These are phyloP conservation scores for Isoperla grammatica DNA, from an alignment of 2,888 invertebrate genomes.

Conservation along the genomic window DNA sequence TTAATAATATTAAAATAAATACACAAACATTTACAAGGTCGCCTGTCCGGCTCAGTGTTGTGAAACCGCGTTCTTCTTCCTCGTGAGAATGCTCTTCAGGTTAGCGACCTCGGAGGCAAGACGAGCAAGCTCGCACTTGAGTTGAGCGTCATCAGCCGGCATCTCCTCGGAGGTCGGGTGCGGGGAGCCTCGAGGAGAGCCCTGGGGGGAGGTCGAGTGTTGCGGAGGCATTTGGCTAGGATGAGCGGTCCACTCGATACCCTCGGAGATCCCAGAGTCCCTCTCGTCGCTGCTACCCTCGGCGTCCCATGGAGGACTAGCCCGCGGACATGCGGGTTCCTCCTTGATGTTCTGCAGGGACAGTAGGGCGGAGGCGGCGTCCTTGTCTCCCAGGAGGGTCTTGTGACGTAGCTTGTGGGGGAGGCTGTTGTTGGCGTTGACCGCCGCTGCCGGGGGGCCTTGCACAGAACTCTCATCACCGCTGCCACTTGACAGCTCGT, in stretches of 20 bases:
- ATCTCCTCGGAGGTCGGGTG: slow-evolving; percentile 47
- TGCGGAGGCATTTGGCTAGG: slow-evolving; percentile 43
- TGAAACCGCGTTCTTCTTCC: slow-evolving; percentile 29
- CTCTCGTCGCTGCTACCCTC: slow-evolving; percentile 87
- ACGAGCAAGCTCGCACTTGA: slow-evolving; percentile 80
- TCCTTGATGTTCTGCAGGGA: slow-evolving; percentile 81
- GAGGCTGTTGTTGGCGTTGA: slow-evolving; percentile 63
- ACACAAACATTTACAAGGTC: background rate
- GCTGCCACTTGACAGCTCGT: slow-evolving; percentile 71
- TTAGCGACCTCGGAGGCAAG: slow-evolving; percentile 88
- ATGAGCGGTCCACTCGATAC: slow-evolving; percentile 56
- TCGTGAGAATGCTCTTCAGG: slow-evolving; percentile 55
- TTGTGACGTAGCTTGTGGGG: slow-evolving; percentile 90
- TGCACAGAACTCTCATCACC: slow-evolving; percentile 52
- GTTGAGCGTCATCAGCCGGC: slow-evolving; percentile 46
- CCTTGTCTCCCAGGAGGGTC: slow-evolving; percentile 82
- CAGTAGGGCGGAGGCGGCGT: slow-evolving; percentile 70
- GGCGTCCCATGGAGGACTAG: slow-evolving; percentile 80
- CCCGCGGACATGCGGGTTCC: slow-evolving; percentile 66
- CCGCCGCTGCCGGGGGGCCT: slow-evolving; percentile 31
- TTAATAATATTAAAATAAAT: slow-evolving; percentile 3
- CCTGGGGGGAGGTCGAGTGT: slow-evolving; percentile 38
- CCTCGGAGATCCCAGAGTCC: slow-evolving; percentile 83
- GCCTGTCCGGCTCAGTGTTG: background rate
- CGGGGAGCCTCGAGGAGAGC: slow-evolving; percentile 44